Conservation (phyloP, 2,797 vertebrate species). For the Echiichthys vipera region DNA sequence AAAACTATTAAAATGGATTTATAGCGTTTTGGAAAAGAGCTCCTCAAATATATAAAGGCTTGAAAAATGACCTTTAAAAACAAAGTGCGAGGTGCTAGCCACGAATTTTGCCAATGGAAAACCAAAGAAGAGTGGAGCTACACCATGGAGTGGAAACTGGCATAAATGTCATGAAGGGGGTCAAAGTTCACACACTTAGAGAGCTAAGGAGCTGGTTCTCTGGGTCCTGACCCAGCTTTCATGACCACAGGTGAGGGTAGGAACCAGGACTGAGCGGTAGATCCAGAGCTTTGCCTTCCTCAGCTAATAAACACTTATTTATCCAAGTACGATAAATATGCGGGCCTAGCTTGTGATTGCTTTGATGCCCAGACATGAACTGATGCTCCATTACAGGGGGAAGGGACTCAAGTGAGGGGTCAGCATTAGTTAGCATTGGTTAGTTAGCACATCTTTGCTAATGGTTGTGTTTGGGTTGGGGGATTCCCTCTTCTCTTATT, state of each 20-base stretch:
- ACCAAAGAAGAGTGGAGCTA: not conserved
- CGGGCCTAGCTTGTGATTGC: constrained; percentile 49
- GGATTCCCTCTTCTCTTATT: constrained; percentile 63
- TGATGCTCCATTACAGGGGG: constrained; percentile 26
- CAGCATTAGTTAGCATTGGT: constrained; percentile 69
- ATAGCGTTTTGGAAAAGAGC: too few species aligned
- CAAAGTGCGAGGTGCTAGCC: not conserved
- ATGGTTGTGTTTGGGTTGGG: constrained; percentile 57
- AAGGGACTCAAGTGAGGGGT: constrained; percentile 27
- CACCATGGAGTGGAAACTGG: not conserved
- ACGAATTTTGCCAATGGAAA: not conserved
- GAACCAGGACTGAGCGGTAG: too few species aligned
- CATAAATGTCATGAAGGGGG: constrained; percentile 25
- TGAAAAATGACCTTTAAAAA: too few species aligned
- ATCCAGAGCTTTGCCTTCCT: too few species aligned
- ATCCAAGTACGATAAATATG: constrained; percentile 72
- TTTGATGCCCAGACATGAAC: constrained; percentile 39
- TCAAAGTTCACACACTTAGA: constrained; percentile 59
- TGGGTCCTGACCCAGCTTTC: too few species aligned
- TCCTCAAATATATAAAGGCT: too few species aligned
- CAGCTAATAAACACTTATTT: constrained; percentile 62
- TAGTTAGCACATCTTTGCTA: constrained; percentile 64
- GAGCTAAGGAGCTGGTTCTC: too few species aligned
- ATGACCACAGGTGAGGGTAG: too few species aligned
- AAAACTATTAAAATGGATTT: too few species aligned